Evolutionary conservation across 2,888 invertebrate species (phyloP), one percentile per base, ranked within the genome.

Genomic region (Selenia dentaria): DNA sequence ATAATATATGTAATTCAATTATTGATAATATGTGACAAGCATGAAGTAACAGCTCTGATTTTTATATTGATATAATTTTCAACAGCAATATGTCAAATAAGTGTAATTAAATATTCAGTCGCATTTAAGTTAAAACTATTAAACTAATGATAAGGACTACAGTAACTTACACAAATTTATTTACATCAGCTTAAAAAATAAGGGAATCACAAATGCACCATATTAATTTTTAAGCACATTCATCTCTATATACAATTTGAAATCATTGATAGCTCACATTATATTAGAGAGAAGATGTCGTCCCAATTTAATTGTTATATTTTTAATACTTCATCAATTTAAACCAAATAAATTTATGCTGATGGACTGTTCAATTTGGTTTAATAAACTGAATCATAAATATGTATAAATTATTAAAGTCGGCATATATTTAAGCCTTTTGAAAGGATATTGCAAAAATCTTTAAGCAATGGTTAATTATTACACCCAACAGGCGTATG

Each of bases 91-190:
- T 54, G 57, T 59, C 35, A 41, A 46, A 40, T 40, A 43, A 34
- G 65, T 65, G 44, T 45, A 25, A 46, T 54, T 67, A 62, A 62
- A 61, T 57, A 67, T 74, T 83, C 83, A 85, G 83, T 85, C 81
- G 71, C 76, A 64, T 76, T 70, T 57, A 68, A 70, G 65, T 73
- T 73, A 75, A 71, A 74, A 64, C 70, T 78, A 74, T 69, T 61
- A 80, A 85, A 80, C 72, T 70, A 67, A 70, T 70, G 64, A 70
- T 74, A 77, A 74, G 55, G 70, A 74, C 72, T 78, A 82, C 65
- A 57, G 67, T 79, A 83, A 82, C 84, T 85, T 84, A 87, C 72
- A 74, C 57, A 83, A 83, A 82, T 73, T 22, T 89, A 87, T 88
- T 83, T 89, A 89, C 88, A 89, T 67, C 69, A 61, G 78, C 70